These are phyloP conservation scores for Anoplopoma fimbria DNA, from an alignment of 2,113 vertebrate species.

Conservation along the genomic window DNA sequence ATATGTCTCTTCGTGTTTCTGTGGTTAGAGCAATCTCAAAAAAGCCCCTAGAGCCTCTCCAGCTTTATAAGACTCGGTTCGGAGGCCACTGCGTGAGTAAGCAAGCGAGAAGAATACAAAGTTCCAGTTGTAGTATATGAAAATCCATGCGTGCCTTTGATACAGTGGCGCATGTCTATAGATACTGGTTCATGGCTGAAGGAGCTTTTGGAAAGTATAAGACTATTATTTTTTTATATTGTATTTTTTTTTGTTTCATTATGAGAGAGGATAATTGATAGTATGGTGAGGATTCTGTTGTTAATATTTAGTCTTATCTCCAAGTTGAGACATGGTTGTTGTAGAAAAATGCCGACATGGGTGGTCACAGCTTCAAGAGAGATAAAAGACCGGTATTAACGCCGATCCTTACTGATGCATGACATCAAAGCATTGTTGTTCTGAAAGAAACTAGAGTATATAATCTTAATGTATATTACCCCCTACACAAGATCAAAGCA, in stretches of 20 bases:
- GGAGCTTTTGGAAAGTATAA: conserved; percentile 2
- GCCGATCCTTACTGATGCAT: conserved; percentile 19
- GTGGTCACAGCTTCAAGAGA: neutral
- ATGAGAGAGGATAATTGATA: neutral
- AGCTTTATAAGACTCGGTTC: conserved; percentile 45
- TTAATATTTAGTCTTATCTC: conserved; percentile 8
- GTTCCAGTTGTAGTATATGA: conserved; percentile 22
- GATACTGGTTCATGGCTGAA: neutral
- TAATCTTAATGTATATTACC: conserved; percentile 49
- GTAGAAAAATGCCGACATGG: neutral
- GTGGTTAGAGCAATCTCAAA: neutral
- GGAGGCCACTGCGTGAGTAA: conserved; percentile 41
- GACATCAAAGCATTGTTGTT: conserved; percentile 50
- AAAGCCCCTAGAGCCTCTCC: neutral
- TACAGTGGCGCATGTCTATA: conserved; percentile 3
- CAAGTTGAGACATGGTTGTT: neutral
- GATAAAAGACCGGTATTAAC: conserved; percentile 16
- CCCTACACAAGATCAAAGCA: conserved; percentile 36
- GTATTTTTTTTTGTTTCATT: neutral
- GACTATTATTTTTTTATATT: too few relatives aligned
- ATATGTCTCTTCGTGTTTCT: neutral
- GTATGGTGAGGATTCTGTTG: conserved; percentile 16
- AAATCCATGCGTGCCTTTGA: conserved; percentile 29
- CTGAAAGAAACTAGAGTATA: conserved; percentile 22
- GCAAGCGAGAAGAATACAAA: conserved; percentile 27